phyloP scores from a whole-genome alignment of 2,113 vertebrate genomes.

The Gobius niger region DNA sequence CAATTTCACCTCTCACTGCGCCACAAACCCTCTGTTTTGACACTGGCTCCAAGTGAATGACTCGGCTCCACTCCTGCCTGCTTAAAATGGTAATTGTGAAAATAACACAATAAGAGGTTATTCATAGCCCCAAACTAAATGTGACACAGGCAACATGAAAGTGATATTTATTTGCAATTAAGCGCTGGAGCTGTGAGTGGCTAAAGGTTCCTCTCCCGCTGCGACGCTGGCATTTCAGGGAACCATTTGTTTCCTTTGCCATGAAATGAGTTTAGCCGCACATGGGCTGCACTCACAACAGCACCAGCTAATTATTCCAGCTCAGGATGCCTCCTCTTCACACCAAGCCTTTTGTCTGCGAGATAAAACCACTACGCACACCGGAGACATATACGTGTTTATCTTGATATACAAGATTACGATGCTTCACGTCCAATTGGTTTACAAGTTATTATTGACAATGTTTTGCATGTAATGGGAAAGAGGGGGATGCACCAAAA shows the following conservation, averaged over 20 bases:
- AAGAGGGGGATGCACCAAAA: neutral
- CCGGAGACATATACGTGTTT: neutral
- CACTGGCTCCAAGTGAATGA: neutral
- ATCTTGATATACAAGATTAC: neutral
- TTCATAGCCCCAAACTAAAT: constrained; percentile 27
- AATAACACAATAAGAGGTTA: neutral
- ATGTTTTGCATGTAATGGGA: constrained; percentile 11
- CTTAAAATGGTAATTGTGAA: constrained; percentile 3
- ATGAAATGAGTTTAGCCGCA: constrained; percentile 56
- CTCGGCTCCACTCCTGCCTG: neutral
- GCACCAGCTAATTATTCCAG: constrained; percentile 53
- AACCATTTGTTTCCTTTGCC: constrained; percentile 49
- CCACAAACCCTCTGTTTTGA: neutral
- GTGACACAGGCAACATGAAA: neutral
- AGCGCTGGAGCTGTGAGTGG: constrained; percentile 37
- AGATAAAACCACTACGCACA: constrained; percentile 1
- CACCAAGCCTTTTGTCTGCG: constrained; percentile 7
- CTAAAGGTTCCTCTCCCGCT: constrained; percentile 49
- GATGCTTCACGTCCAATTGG: neutral
- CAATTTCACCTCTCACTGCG: neutral
- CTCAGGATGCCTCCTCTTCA: constrained; percentile 27
- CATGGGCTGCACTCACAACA: constrained; percentile 53
- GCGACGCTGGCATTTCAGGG: constrained; percentile 52
- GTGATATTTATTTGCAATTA: constrained; percentile 55
- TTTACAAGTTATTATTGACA: neutral